Base-by-base conservation (phyloP, 2,113 vertebrate genomes). In the Tauraco erythrolophus region DNA sequence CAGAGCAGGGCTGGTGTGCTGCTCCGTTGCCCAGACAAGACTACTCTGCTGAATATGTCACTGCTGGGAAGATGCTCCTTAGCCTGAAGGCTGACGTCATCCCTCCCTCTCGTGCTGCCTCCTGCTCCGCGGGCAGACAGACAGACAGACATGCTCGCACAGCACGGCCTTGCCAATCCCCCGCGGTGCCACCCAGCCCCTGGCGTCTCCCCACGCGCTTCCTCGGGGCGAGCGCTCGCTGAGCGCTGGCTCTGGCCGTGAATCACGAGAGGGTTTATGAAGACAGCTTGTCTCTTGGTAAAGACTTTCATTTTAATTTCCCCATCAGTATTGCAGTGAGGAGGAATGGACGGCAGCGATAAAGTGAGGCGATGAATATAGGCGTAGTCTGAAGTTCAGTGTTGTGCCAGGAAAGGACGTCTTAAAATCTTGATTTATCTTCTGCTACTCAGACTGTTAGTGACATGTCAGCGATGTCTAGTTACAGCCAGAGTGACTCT, bases 181-280 rank as follows among this genome's bases (percentile, higher is more conserved):
- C 39, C 4, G 17, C 9, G 0, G 50, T 62, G 66, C 45, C 64
- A 14, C 53, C 50, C 70, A 64, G 75, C 56, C 69, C 56, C 10
- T 19, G 10, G 10, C 13, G 8, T 27, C 22, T 16, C 22, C 41
- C 21, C 7, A 2, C 3, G 2, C 5, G 1, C 70, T 72, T 70
- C 50, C 68, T 43, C 0, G 0, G 65, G 90, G 53, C 0, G 1
- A 53, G 75, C 1, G 0, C 75, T 31, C 22, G 9, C 81, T 0
- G 0, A 48, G 78, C 7, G 0, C 84, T 51, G 69, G 56, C 81
- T 50, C 53, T 45, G 72, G 14, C 61, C 21, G 0, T 48, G 53
- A 53, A 57, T 84, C 86, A 51, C 61, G 9, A 22, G 72, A 25
- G 65, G 60, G 23, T 88, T 94, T 64, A 74, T 64, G 76, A 43